These are phyloP conservation scores for Aleiodes alternator DNA, from an alignment of 2,888 invertebrate genomes.

Conservation along the genomic window DNA sequence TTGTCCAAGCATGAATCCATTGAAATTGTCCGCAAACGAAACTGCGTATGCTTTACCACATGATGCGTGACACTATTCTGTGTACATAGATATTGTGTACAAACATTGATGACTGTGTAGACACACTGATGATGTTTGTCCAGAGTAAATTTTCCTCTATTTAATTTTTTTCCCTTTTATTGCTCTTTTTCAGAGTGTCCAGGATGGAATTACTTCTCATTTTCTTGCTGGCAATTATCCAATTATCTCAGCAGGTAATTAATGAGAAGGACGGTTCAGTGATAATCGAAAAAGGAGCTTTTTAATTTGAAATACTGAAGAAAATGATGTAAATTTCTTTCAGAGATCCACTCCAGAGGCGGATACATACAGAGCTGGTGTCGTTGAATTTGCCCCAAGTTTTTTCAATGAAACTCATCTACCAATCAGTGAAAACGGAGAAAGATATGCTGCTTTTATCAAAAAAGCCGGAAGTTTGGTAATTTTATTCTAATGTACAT, in stretches of 20 bases:
- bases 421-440: conserved; percentile 52
- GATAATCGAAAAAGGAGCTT: not conserved
- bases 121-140: conserved; percentile 16
- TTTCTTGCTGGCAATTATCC: conserved; percentile 16
- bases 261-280: not conserved
- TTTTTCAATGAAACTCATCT: conserved; percentile 36
- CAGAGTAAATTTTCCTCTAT: conserved; percentile 7
- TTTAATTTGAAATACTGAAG: not conserved
- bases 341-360: conserved; percentile 55
- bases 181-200: not conserved
- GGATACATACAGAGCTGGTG: conserved; percentile 62
- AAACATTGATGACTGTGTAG: conserved; percentile 28
- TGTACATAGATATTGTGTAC: conserved; percentile 7
- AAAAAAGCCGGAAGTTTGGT: conserved; percentile 58
- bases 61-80: not conserved
- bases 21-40: conserved; percentile 8
- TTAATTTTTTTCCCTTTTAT: not conserved
- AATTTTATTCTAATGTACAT: conserved; percentile 45
- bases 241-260: conserved; percentile 31
- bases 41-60: conserved; percentile 4
- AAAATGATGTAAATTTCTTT: conserved; percentile 17
- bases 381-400: conserved; percentile 63
- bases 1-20: conserved; percentile 16
- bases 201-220: conserved; percentile 20
- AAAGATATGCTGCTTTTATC: conserved; percentile 56